Percentiles rank a stretch among this genome's conserved stretches.
Conservation (phyloP, 1,140 invertebrate genomes). For the Oncopodura yosiiana region DNA sequence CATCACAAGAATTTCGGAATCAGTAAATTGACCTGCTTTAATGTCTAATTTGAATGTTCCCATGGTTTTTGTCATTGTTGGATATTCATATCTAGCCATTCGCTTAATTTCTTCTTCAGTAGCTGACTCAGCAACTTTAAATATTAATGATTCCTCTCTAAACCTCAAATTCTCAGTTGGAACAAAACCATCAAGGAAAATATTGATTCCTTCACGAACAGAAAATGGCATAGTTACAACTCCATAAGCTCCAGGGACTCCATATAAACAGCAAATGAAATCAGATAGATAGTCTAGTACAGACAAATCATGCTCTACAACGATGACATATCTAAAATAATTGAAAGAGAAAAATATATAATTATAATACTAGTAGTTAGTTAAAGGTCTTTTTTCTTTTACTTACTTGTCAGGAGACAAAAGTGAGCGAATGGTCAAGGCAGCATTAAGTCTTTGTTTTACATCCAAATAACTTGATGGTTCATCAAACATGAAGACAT, state of each 20-base stretch:
- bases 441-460: conserved; percentile 95
- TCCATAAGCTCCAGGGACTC: conserved; percentile 95
- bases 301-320: conserved; percentile 98
- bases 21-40: conserved; percentile 87
- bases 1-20: conserved; percentile 97
- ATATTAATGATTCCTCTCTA: conserved; percentile 88
- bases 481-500: conserved; percentile 99
- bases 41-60: conserved; percentile 75
- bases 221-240: conserved; percentile 99
- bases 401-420: conserved; percentile 79
- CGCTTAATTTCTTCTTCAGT: conserved; percentile 95
- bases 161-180: conserved; percentile 99
- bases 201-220: conserved; percentile 97
- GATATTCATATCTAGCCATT: conserved; percentile 93
- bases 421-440: conserved; percentile 81
- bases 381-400: background rate
- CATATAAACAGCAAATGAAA: conserved; percentile 98
- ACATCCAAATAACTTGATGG: conserved; percentile 98
- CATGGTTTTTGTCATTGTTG: conserved; percentile 60
- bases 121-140: conserved; percentile 96
- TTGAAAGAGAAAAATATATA: background rate
- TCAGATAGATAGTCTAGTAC: conserved; percentile 98
- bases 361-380: background rate
- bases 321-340: conserved; percentile 79
- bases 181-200: conserved; percentile 98